These are phyloP conservation scores for Ailuropoda melanoleuca DNA, from an alignment of 2,113 vertebrate species.

Conservation along the genomic window DNA sequence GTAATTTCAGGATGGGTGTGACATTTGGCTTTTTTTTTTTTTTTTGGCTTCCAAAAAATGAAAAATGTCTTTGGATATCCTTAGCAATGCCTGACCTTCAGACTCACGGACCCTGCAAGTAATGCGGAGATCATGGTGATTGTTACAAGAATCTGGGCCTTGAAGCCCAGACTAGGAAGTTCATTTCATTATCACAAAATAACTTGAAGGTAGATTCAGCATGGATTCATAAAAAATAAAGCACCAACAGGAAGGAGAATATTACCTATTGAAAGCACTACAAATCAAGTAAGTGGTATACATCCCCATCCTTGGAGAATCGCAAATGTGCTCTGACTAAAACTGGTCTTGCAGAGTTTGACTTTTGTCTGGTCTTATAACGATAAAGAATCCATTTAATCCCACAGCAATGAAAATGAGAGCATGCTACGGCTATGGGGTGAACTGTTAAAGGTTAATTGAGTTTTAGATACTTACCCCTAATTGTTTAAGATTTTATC, in stretches of 20 bases:
- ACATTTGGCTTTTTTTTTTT: neutral
- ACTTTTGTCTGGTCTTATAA: slow-evolving; percentile 42
- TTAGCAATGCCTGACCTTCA: neutral
- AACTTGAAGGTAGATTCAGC: neutral
- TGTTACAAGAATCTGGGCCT: neutral
- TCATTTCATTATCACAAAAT: slow-evolving; percentile 3
- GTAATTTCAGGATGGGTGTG: slow-evolving; percentile 49
- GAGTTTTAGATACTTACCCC: slow-evolving; percentile 74
- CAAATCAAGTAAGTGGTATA: neutral
- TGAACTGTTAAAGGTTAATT: slow-evolving; percentile 72
- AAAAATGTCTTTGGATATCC: neutral
- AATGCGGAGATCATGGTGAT: neutral
- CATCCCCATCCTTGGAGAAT: neutral
- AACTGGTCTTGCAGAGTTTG: neutral
- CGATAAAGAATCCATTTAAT: slow-evolving; percentile 55
- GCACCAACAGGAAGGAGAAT: neutral
- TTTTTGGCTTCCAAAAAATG: slow-evolving; percentile 14
- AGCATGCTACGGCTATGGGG: slow-evolving; percentile 23
- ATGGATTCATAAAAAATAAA: neutral
- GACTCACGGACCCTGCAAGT: neutral
- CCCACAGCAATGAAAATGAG: slow-evolving; percentile 51
- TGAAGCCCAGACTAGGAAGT: neutral
- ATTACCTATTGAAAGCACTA: neutral
- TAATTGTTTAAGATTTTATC: slow-evolving; percentile 75
- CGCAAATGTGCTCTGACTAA: neutral